Percentiles rank a stretch among this genome's conserved stretches.
These are phyloP conservation scores for Enteromius paludinosus DNA, from an alignment of 2,797 vertebrate genomes.

Conservation along the genomic window DNA sequence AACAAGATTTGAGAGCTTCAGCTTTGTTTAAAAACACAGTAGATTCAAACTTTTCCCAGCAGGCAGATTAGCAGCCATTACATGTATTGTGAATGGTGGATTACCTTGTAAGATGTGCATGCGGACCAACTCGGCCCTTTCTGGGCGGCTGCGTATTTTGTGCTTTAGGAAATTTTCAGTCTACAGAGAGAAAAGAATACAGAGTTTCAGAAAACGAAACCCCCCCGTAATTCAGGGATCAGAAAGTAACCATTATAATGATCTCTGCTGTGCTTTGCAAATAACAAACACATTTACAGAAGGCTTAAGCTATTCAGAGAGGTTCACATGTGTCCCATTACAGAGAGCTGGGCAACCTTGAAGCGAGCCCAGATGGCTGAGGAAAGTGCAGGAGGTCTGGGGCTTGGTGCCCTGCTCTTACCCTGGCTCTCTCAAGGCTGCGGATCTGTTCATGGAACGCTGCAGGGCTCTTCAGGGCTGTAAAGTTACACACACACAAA, in stretches of 20 bases:
- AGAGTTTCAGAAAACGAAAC: conserved; percentile 20
- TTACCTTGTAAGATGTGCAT: conserved; percentile 99
- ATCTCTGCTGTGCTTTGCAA: conserved; percentile 10
- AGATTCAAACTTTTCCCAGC: neutral
- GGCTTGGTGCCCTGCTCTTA: conserved; percentile 72
- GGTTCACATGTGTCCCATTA: conserved; percentile 30
- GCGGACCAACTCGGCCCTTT: conserved; percentile 95
- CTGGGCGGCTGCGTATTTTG: conserved; percentile 96
- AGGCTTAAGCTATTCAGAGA: neutral
- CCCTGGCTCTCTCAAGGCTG: conserved; percentile 97
- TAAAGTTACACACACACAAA: conserved; percentile 52
- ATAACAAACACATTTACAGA: conserved; percentile 46
- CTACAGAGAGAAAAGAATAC: conserved; percentile 68
- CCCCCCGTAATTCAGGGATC: conserved; percentile 11
- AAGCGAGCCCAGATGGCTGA: neutral
- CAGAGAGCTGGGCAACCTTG: neutral
- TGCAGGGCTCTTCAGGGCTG: conserved; percentile 98
- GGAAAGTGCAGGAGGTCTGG: conserved; percentile 14
- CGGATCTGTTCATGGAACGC: conserved; percentile 98
- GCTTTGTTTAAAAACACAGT: neutral
- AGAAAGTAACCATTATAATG: neutral
- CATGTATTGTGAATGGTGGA: neutral
- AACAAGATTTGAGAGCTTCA: neutral
- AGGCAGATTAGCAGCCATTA: neutral
- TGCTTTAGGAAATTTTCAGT: conserved; percentile 99